Percentiles rank a stretch among this genome's conserved stretches.
phyloP scores from a whole-genome alignment of 2,797 vertebrate genomes.

The Malurus splendens region DNA sequence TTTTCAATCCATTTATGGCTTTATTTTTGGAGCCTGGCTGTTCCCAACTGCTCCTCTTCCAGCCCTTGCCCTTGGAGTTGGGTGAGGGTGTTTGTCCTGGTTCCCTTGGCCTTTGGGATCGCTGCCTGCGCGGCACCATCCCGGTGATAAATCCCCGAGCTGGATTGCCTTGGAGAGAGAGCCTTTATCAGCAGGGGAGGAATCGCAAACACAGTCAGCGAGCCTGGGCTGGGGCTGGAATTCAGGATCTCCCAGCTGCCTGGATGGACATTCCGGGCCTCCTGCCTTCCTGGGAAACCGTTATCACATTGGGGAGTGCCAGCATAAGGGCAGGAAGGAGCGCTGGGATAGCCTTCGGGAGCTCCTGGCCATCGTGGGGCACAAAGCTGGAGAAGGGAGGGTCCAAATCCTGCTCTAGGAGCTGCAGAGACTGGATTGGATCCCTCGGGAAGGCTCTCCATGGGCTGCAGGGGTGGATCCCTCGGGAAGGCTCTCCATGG shows the following conservation, averaged over 20 bases:
- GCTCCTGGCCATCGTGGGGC: not conserved
- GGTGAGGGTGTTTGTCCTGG: not conserved
- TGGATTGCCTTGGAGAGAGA: not conserved
- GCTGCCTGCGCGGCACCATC: not conserved
- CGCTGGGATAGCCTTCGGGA: not conserved
- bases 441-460: not conserved
- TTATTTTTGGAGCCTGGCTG: not conserved
- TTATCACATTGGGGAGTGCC: not conserved
- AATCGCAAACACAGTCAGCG: constrained; percentile 26
- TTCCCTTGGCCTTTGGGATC: constrained; percentile 33
- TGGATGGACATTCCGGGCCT: not conserved
- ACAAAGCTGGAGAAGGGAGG: not conserved
- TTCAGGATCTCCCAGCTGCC: not conserved
- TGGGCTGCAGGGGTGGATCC: no score
- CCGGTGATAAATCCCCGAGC: not conserved
- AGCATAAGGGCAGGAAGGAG: not conserved
- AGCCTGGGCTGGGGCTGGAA: not conserved
- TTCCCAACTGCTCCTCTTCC: not conserved
- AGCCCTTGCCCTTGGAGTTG: constrained; percentile 33
- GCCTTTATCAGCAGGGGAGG: constrained; percentile 29
- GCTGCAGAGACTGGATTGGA: not conserved
- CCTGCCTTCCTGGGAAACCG: not conserved
- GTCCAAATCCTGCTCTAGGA: not conserved
- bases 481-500: not conserved
- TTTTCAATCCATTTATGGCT: not conserved